These are phyloP conservation scores for Cossypha dichroa DNA, from an alignment of 2,797 vertebrate species.

Conservation along the genomic window DNA sequence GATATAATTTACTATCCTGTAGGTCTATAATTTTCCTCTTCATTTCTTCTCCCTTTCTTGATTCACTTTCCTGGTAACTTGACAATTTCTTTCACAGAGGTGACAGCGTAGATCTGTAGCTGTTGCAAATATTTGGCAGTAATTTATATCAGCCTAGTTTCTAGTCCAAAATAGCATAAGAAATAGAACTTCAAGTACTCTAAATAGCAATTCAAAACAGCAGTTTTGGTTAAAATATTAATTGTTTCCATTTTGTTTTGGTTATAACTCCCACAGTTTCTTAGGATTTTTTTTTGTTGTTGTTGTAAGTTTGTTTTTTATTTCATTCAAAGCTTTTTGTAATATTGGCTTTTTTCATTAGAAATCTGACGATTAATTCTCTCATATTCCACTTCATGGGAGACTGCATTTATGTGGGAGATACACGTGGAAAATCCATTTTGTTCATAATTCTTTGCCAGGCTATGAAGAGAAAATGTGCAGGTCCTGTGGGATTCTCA, in stretches of 20 bases:
- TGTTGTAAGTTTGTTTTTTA: accelerated
- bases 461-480: background rate
- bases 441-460: background rate
- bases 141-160: background rate
- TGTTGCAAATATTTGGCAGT: background rate
- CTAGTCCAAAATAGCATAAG: background rate
- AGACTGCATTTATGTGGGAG: background rate
- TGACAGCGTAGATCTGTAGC: background rate
- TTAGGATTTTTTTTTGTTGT: background rate
- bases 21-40: constrained; percentile 5
- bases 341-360: background rate
- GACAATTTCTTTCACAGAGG: background rate
- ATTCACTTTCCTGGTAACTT: background rate
- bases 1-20: background rate
- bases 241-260: background rate
- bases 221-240: background rate
- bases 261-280: background rate
- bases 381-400: accelerated
- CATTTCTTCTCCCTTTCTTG: background rate
- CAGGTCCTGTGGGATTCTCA: background rate
- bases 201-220: background rate
- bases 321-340: background rate
- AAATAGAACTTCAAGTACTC: background rate
- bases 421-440: background rate
- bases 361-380: background rate